phyloP scores from a whole-genome alignment of 2,888 invertebrate species.

The Mesorhabditis belari region DNA sequence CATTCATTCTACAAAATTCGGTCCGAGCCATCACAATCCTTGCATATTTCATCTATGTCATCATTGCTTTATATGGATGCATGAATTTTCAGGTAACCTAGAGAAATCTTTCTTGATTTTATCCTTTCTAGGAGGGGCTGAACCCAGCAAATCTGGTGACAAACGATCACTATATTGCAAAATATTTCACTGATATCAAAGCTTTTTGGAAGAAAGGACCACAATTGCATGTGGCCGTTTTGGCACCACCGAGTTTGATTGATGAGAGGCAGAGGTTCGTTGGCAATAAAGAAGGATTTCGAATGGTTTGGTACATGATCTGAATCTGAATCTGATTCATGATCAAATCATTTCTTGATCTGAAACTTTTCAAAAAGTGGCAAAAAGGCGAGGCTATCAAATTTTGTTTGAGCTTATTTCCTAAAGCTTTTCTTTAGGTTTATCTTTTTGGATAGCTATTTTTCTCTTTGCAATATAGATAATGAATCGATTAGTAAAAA shows the following conservation, averaged over 20 bases:
- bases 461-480: too few relatives aligned
- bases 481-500: too few relatives aligned
- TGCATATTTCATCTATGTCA: slow-evolving; percentile 32
- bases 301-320: neutral
- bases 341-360: too few relatives aligned
- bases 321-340: too few relatives aligned
- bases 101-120: slow-evolving; percentile 75
- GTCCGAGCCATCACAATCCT: slow-evolving; percentile 24
- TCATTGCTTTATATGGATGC: slow-evolving; percentile 58
- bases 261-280: slow-evolving; percentile 22
- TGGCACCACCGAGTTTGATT: slow-evolving; percentile 44
- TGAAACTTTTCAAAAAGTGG: too few relatives aligned
- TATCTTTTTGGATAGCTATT: too few relatives aligned
- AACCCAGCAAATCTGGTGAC: slow-evolving; percentile 51
- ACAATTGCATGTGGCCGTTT: slow-evolving; percentile 46
- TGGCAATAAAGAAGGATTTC: too few relatives aligned
- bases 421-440: too few relatives aligned
- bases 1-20: slow-evolving; percentile 36
- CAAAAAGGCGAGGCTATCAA: too few relatives aligned
- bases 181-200: slow-evolving; percentile 47
- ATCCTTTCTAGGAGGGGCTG: slow-evolving; percentile 58
- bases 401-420: too few relatives aligned
- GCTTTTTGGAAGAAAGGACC: slow-evolving; percentile 46
- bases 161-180: slow-evolving; percentile 48
- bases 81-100: slow-evolving; percentile 54